A percentile compares a stretch with the other conserved stretches of the same genome.
Conservation (phyloP, 2,888 invertebrate genomes). For the Hylaea fasciaria region DNA sequence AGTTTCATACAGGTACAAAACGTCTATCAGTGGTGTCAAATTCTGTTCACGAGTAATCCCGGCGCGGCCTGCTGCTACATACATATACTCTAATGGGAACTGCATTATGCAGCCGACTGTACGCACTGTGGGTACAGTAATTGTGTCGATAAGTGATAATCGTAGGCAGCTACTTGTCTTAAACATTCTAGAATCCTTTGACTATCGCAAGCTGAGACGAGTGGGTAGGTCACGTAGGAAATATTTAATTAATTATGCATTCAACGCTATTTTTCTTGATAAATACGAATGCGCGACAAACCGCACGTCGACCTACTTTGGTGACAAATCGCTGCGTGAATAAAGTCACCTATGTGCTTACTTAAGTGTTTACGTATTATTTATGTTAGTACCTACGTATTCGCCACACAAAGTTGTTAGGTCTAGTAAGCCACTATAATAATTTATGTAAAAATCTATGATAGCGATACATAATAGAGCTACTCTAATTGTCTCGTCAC, state of each 20-base stretch:
- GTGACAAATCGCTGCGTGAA: constrained; percentile 25
- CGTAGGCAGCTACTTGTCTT: not conserved
- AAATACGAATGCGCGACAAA: constrained; percentile 32
- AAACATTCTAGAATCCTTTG: constrained; percentile 37
- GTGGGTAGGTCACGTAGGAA: constrained; percentile 78
- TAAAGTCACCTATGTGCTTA: constrained; percentile 11
- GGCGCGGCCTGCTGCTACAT: too few relatives aligned
- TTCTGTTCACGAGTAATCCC: too few relatives aligned
- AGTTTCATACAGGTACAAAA: too few relatives aligned
- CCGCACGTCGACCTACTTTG: constrained; percentile 35
- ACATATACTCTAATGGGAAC: too few relatives aligned
- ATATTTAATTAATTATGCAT: constrained; percentile 31
- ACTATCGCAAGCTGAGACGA: constrained; percentile 59
- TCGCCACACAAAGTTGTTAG: constrained; percentile 2
- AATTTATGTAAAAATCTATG: not conserved
- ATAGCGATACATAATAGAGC: too few relatives aligned
- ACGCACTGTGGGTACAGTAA: not conserved
- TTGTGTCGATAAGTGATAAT: not conserved
- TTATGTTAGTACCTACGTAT: not conserved
- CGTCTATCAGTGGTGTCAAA: too few relatives aligned
- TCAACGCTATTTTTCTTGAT: constrained; percentile 36
- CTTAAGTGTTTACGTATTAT: not conserved
- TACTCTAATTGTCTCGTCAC: too few relatives aligned
- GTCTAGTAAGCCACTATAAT: not conserved
- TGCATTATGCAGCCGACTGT: too few relatives aligned